Percentiles rank a stretch among this genome's conserved stretches.
Conservation (phyloP, 2,113 vertebrate genomes). For the Cryptoleucopteryx plumbea region DNA sequence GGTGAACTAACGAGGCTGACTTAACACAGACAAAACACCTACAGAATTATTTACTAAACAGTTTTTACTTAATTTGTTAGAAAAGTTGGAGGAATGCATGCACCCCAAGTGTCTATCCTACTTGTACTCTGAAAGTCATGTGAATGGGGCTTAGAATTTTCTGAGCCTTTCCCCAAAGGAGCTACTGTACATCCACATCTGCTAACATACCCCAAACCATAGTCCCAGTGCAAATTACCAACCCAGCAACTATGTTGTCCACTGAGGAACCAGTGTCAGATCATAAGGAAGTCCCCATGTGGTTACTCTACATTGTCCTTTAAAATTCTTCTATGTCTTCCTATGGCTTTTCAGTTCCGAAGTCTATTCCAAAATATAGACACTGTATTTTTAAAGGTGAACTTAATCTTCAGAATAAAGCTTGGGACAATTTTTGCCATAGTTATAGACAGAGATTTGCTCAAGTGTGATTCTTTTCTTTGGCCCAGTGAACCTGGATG, state of each 20-base stretch:
- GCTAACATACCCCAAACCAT: neutral
- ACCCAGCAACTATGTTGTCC: fast-evolving
- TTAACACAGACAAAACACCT: neutral
- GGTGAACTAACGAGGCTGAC: neutral
- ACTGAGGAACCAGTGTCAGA: neutral
- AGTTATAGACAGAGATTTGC: neutral
- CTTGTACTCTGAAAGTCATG: neutral
- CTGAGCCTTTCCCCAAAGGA: neutral
- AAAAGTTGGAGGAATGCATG: neutral
- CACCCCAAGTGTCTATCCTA: neutral
- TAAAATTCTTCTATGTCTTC: neutral
- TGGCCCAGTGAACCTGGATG: neutral
- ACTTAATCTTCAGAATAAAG: neutral
- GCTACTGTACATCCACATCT: neutral
- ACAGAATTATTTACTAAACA: neutral
- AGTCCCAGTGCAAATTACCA: neutral
- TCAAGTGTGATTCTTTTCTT: neutral
- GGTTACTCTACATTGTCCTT: neutral
- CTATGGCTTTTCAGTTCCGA: neutral
- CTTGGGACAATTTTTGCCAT: neutral
- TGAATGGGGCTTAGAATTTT: neutral
- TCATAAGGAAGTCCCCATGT: neutral
- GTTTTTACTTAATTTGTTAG: neutral
- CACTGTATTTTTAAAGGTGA: neutral
- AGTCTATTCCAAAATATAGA: neutral